Evolutionary conservation across 92 coral and sea anemone species (phyloP), one percentile per base, ranked within the genome.

Genomic region (Phenganax marumi): DNA sequence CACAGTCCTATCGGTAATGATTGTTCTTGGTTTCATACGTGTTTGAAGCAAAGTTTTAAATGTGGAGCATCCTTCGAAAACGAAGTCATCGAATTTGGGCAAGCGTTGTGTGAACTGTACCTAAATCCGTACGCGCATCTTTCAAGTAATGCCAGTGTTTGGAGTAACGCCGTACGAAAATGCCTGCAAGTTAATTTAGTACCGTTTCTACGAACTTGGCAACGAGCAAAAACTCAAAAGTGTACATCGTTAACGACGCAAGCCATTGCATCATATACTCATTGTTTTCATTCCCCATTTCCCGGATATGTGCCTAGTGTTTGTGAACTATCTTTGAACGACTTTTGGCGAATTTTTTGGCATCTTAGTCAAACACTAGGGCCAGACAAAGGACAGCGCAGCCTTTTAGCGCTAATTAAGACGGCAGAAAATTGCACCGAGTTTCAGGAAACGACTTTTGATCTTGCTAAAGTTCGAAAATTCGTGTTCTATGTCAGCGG

Each of bases 311-410:
- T 78, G n/a, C 72, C 83, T 23, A 48, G 72, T 8, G 60, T 78
- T 1, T 78, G 83, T 18, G 10, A 62, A 17, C 16, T 78, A 17
- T 60, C 83, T 78, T 50, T 78, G 60, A 12, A 7, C 12, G 83
- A 78, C 12, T 50, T 60, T 21, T 78, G 83, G 83, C 17, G 54
- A 62, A 62, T 78, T 24, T 78, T 78, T 26, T 78, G 83, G 83
- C 83, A 78, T 24, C 51, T 78, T 11, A 22, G 72, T 17, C 82
- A 61, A 77, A 77, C 82, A 10, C 52, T 48, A 33, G 25, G 72
- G 57, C 16, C 17, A 5, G 49, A 66, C 23, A 43, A 47, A n/a
- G 65, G 53, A 10, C 83, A 25, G 11, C n/a, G 18, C 5, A 66
- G 57, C n/a, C 83, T 78, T 6, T 6, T 19, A 12, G 61, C 16